A percentile compares a stretch with the other conserved stretches of the same genome.
These are phyloP conservation scores for Drusus annulatus DNA, from an alignment of 1,140 invertebrate species.

Conservation along the genomic window DNA sequence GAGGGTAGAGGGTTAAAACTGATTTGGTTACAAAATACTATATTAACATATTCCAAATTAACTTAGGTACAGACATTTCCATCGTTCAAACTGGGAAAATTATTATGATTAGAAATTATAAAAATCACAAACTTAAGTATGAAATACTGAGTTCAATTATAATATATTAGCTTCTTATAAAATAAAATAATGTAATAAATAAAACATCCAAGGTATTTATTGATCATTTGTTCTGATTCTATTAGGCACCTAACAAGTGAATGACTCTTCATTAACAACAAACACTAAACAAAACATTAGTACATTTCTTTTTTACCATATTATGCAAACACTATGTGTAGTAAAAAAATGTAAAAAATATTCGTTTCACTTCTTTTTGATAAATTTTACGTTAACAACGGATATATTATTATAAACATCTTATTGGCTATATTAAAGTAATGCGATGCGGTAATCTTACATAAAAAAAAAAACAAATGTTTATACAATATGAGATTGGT, in stretches of 20 bases:
- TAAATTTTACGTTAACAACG: conserved; percentile 21
- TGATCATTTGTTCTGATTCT: conserved; percentile 41
- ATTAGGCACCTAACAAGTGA: conserved; percentile 47
- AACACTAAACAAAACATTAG: conserved; percentile 21
- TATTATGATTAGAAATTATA: conserved; percentile 32
- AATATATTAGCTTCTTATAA: conserved; percentile 41
- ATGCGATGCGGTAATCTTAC: conserved; percentile 9
- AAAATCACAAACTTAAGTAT: conserved; percentile 50
- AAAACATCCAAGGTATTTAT: conserved; percentile 27
- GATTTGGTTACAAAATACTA: conserved; percentile 42
- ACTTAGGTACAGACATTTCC: conserved; percentile 19
- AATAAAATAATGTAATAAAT: conserved; percentile 43
- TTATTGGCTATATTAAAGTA: conserved; percentile 28
- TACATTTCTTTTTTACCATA: conserved; percentile 18
- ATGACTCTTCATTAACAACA: conserved; percentile 35
- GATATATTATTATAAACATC: conserved; percentile 27
- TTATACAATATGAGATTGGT: conserved; percentile 26
- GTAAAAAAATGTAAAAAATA: conserved; percentile 47
- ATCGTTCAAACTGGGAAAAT: conserved; percentile 4
- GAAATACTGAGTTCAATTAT: conserved; percentile 49
- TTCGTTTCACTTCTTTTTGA: conserved; percentile 28
- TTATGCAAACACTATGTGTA: conserved; percentile 33
- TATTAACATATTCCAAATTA: conserved; percentile 11
- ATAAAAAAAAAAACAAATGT: neutral
- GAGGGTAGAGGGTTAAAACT: conserved; percentile 10